Base-by-base conservation (phyloP, 2,113 vertebrate genomes). In the Silurus meridionalis region DNA sequence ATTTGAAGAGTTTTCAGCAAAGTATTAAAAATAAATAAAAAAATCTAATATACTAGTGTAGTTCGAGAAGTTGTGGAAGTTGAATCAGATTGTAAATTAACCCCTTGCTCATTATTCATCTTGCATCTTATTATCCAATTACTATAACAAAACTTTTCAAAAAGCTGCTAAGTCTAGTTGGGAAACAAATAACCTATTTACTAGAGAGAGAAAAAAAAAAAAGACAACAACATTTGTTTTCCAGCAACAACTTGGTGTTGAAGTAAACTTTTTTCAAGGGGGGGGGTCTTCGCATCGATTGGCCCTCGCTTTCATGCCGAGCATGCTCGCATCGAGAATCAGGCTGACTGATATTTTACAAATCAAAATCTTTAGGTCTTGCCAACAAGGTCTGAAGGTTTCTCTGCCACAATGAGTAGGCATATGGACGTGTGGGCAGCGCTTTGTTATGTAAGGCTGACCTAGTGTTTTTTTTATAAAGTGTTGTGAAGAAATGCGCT, bases 1-100 rank as follows among this genome's bases (percentile, higher is more conserved):
- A 69, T 64, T 63, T 52, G 74, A 72, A 69, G 14, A 28, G 87
- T 90, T 84, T 88, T 84, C 57, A 82, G 71, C 61, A 84, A 82
- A 71, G 83, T 85, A 87, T 72, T 52, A 83, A 67, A 63, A 82
- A 37, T 60, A 80, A 82, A 37, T 37, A 2, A 37, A 37, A 37
- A 37, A 37, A 37, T 37, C 37, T 37, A 87, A 61, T 63, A 67
- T 82, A 37, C 57, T 60, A 53, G 3, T 80, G 8, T 37, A 19
- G 37, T 58, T 79, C 3, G 25, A 58, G 14, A 53, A n/a, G n/a
- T 14, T 8, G 13, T 9, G 71, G 8, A 37, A 48, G 19, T 11
- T 71, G 69, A 46, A 71, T 17, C 15, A 19, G 23, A 13, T n/a
- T 53, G 10, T 1, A 53, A n/a, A 5, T 75, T 52, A 75, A 75